Percentiles rank a stretch among this genome's conserved stretches.
Conservation (phyloP, 2,113 vertebrate species). For the Phoxinus phoxinus region DNA sequence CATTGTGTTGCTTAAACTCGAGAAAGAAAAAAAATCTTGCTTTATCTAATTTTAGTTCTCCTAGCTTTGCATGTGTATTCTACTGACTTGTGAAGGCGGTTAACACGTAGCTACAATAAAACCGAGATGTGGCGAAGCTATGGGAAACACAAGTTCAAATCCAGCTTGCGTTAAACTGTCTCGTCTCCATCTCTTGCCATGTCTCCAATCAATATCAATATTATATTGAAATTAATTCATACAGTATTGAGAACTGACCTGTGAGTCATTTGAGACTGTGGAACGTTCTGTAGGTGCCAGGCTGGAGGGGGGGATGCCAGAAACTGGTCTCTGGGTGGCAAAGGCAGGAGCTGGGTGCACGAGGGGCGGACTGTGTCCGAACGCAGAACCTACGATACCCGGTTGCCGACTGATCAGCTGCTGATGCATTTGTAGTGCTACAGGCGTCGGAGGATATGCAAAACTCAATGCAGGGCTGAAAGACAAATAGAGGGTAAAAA, state of each 20-base stretch:
- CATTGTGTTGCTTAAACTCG: not conserved
- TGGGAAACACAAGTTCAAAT: not conserved
- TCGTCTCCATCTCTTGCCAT: not conserved
- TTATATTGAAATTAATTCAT: not conserved
- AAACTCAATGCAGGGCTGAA: conserved; percentile 93
- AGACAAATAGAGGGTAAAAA: conserved; percentile 34
- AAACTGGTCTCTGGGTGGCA: conserved; percentile 90
- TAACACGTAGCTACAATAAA: not conserved
- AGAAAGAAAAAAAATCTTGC: not conserved
- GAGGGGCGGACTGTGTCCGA: conserved; percentile 96
- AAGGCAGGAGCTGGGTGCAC: conserved; percentile 95
- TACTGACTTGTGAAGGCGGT: not conserved
- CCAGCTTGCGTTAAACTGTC: not conserved
- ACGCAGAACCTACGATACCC: conserved; percentile 90
- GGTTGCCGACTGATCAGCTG: conserved; percentile 94
- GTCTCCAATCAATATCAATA: not conserved
- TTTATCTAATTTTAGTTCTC: not conserved
- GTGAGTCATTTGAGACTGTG: conserved; percentile 86
- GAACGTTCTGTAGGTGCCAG: conserved; percentile 88
- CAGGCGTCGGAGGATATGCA: conserved; percentile 92
- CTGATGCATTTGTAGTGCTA: conserved; percentile 95
- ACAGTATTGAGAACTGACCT: conserved; percentile 81
- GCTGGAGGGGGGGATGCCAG: conserved; percentile 87
- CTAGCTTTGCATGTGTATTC: not conserved
- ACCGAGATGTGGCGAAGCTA: not conserved